phyloP scores from a whole-genome alignment of 2,797 vertebrate species.

The Halcyon leucocephala region DNA sequence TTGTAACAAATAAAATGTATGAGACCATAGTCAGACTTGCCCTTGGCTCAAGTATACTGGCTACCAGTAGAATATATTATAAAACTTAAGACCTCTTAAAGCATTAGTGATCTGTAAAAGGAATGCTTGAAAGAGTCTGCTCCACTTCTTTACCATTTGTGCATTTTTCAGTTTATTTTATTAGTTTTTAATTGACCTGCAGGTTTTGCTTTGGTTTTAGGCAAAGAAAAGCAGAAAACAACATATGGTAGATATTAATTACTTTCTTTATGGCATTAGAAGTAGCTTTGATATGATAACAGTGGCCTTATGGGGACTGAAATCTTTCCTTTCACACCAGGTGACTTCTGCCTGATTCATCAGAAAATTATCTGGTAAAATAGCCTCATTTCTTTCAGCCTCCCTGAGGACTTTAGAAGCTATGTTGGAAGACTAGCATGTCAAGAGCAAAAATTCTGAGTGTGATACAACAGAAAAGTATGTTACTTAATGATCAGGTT shows the following conservation, averaged over 20 bases:
- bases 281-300: neutral
- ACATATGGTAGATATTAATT: conserved; percentile 44
- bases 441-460: neutral
- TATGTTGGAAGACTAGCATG: neutral
- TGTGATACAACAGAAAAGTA: neutral
- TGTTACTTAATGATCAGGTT: neutral
- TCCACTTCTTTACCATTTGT: conserved; percentile 11
- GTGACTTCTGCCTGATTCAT: neutral
- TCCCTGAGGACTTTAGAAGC: neutral
- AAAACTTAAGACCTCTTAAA: neutral
- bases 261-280: neutral
- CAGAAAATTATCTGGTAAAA: neutral
- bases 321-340: neutral
- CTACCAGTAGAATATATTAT: neutral
- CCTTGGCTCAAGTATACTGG: neutral
- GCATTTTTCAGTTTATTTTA: conserved; percentile 6
- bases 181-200: conserved; percentile 45
- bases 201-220: conserved; percentile 3
- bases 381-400: neutral
- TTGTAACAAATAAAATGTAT: neutral
- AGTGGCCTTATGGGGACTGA: neutral
- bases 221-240: conserved; percentile 20
- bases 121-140: neutral
- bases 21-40: neutral
- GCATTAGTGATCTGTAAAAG: neutral